Percentiles rank a stretch among this genome's conserved stretches.
phyloP scores from a whole-genome alignment of 2,797 vertebrate genomes.

The Gymnodraco acuticeps region DNA sequence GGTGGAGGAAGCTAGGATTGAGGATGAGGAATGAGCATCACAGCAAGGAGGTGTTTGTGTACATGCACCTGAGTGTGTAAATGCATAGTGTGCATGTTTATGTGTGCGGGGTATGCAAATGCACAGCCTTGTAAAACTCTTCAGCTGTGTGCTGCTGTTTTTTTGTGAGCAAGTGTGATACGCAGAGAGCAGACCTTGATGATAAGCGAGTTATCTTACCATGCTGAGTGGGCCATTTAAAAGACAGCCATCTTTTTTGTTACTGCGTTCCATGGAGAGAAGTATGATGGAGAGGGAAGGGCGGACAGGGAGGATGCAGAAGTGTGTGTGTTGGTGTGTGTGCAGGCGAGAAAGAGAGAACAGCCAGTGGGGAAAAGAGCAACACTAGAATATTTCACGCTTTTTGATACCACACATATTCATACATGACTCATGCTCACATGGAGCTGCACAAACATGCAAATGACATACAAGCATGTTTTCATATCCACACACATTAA shows the following conservation, averaged over 20 bases:
- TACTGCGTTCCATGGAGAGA: conserved; percentile 41
- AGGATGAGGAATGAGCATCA: conserved; percentile 50
- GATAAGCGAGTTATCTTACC: conserved; percentile 76
- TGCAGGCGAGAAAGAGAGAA: conserved; percentile 33
- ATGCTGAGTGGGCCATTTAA: conserved; percentile 80
- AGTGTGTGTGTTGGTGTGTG: conserved; percentile 3
- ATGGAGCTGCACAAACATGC: conserved; percentile 25
- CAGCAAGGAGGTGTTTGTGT: conserved; percentile 34
- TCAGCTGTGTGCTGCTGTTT: conserved; percentile 36
- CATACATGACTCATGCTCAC: conserved; percentile 4
- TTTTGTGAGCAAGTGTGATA: conserved; percentile 15
- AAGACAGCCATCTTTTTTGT: conserved; percentile 71
- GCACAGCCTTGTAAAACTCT: conserved; percentile 50
- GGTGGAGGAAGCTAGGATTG: conserved; percentile 38
- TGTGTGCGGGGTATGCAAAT: conserved; percentile 35
- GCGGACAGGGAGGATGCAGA: conserved; percentile 57
- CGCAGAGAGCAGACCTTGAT: conserved; percentile 70
- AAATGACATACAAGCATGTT: conserved; percentile 27
- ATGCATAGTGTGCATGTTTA: neutral
- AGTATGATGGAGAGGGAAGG: conserved; percentile 65
- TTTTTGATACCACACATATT: conserved; percentile 30
- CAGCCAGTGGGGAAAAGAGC: conserved; percentile 55
- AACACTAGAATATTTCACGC: conserved; percentile 23
- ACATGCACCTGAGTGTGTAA: conserved; percentile 10
- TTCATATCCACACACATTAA: conserved; percentile 9